Base-by-base conservation (phyloP, 2,888 invertebrate species). In the Chesias legatella region DNA sequence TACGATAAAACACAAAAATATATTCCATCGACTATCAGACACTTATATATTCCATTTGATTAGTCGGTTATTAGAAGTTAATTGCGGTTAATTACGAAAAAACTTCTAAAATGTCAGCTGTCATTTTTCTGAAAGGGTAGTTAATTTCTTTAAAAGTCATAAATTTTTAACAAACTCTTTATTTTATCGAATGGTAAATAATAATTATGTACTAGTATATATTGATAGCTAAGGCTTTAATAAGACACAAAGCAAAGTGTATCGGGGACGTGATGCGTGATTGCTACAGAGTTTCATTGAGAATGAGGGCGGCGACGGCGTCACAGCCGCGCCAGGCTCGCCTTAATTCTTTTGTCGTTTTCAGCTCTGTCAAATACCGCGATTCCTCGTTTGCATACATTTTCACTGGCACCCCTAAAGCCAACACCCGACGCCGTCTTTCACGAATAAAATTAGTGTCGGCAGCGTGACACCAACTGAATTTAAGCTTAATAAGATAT, bases 401-500 rank as follows among this genome's bases (percentile, higher is more conserved):
- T 86, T 86, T 79, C 83, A 71, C 75, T 60, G 63, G 51, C 64
- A 56, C 61, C 62, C 64, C 57, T 50, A 61, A 17, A 5, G 60
- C 63, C 58, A 51, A 61, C 57, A 57, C 58, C 76, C 70, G 69
- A 67, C 72, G 73, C 74, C 83, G 84, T 83, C 85, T 80, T 73
- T 85, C 77, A 77, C 77, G 79, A 82, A 86, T 83, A 79, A 86
- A 82, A 86, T 88, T 88, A 86, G 84, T 84, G 86, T 88, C 86
- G 79, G 86, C 86, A 81, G 76, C 81, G 82, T 84, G 86, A 86
- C 86, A 86, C 83, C 85, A 80, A 88, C 84, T 79, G 82, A 86
- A 82, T 86, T 86, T 85, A 80, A 85, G 79, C 86, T 65, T 85
- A 83, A 85, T 88, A 86, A 85, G 80, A 84, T 86, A 88, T 88